These are phyloP conservation scores for Oceanodroma leucorhoa DNA, from an alignment of 2,797 vertebrate species.

Conservation along the genomic window DNA sequence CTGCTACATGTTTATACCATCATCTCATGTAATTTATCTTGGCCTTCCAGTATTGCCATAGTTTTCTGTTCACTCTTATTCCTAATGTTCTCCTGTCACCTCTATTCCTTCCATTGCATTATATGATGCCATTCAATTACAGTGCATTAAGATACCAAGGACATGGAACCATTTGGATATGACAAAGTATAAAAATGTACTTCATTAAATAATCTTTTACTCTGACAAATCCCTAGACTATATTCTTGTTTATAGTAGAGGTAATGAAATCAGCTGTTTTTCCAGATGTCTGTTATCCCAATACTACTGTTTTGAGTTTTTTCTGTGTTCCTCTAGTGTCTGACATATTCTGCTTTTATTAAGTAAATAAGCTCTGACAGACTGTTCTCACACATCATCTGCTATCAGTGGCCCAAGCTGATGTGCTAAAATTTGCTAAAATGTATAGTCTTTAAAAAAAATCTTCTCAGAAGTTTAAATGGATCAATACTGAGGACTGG, in stretches of 20 bases:
- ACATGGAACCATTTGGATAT: not conserved
- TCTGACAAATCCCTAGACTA: slow-evolving; percentile 61
- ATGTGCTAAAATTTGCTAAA: not conserved
- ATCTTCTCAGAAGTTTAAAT: not conserved
- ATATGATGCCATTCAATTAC: not conserved
- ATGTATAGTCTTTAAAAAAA: not conserved
- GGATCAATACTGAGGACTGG: not conserved
- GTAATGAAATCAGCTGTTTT: slow-evolving; percentile 38
- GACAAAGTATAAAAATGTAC: not conserved
- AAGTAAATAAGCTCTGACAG: not conserved
- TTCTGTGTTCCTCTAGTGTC: slow-evolving; percentile 56
- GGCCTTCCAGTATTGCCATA: not conserved
- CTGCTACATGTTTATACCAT: not conserved
- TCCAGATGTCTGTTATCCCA: not conserved
- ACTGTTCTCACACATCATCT: not conserved
- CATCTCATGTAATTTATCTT: not conserved
- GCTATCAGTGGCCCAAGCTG: not conserved
- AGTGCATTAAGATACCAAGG: not conserved
- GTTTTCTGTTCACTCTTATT: not conserved
- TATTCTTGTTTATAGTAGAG: slow-evolving; percentile 49
- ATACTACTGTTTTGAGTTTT: not conserved
- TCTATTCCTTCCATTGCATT: not conserved
- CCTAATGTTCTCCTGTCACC: not conserved
- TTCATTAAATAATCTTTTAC: not conserved
- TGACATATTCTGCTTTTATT: slow-evolving; percentile 45